These are phyloP conservation scores for Solenopsis invicta DNA, from an alignment of 1,140 invertebrate genomes.

Conservation along the genomic window DNA sequence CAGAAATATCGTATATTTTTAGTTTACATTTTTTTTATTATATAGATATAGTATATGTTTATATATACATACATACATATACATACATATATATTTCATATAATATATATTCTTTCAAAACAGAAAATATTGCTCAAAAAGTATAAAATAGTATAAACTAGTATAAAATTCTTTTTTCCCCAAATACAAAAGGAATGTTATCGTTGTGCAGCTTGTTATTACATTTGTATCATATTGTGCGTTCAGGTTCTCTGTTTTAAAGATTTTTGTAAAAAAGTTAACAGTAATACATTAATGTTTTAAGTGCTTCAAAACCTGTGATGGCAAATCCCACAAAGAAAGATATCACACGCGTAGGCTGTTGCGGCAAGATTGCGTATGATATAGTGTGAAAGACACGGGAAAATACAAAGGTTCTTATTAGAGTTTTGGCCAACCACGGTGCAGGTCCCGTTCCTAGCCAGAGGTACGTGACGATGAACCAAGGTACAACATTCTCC, in stretches of 20 bases:
- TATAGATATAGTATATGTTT: neutral
- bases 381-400: slow-evolving; percentile 89
- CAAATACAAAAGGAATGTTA: neutral
- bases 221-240: neutral
- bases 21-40: too few species aligned
- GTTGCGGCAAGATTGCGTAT: slow-evolving; percentile 88
- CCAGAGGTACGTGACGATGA: slow-evolving; percentile 89
- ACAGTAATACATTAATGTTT: slow-evolving; percentile 81
- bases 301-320: slow-evolving; percentile 88
- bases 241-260: too few species aligned
- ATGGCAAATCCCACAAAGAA: slow-evolving; percentile 86
- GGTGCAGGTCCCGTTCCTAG: slow-evolving; percentile 88
- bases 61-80: too few species aligned
- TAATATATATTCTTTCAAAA: neutral
- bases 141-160: too few species aligned
- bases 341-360: slow-evolving; percentile 88
- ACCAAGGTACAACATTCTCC: slow-evolving; percentile 90
- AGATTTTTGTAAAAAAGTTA: slow-evolving; percentile 34
- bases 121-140: too few species aligned
- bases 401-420: slow-evolving; percentile 88
- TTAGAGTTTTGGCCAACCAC: slow-evolving; percentile 88
- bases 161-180: neutral
- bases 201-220: neutral
- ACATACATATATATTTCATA: too few species aligned
- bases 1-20: too few species aligned